Evolutionary conservation across 1,140 invertebrate genomes (phyloP).

Genomic region (Bemisia tabaci): DNA sequence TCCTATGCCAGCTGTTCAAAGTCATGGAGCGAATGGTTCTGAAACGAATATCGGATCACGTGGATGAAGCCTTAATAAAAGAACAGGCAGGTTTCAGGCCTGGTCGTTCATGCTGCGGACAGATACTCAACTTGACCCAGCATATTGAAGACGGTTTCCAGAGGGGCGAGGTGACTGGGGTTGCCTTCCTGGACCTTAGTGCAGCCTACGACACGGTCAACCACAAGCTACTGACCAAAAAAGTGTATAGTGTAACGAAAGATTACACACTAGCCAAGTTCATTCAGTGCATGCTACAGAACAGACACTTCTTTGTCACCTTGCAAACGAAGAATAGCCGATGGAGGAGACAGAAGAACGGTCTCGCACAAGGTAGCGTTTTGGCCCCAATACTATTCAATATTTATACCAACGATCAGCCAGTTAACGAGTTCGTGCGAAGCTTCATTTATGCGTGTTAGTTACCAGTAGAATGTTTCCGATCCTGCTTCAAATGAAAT

Average conservation of each 20-base stretch:
- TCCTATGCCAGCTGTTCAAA: conserved; percentile 13
- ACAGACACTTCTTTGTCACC: conserved; percentile 13
- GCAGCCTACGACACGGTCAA: conserved; percentile 15
- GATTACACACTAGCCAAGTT: conserved; percentile 8
- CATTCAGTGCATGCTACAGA: conserved; percentile 12
- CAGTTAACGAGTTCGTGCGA: too few relatives aligned
- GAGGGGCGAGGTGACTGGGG: conserved; percentile 9
- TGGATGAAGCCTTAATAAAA: neutral
- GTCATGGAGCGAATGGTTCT: conserved; percentile 13
- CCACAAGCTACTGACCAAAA: conserved; percentile 10
- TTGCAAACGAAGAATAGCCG: conserved; percentile 12
- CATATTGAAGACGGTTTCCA: conserved; percentile 15
- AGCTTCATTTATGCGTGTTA: too few relatives aligned
- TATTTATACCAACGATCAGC: too few relatives aligned
- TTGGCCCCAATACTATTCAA: too few relatives aligned
- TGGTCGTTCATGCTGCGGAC: conserved; percentile 7
- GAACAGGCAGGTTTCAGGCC: conserved; percentile 13
- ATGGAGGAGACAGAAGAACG: too few relatives aligned
- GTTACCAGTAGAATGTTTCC: too few relatives aligned
- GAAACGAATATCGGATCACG: conserved; percentile 7
- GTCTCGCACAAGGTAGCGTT: too few relatives aligned
- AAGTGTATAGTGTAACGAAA: conserved; percentile 11
- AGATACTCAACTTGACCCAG: conserved; percentile 13
- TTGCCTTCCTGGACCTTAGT: conserved; percentile 13
- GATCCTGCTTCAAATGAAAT: too few relatives aligned